Base-by-base conservation (phyloP, 2,113 vertebrate species). In the Toxostoma redivivum region DNA sequence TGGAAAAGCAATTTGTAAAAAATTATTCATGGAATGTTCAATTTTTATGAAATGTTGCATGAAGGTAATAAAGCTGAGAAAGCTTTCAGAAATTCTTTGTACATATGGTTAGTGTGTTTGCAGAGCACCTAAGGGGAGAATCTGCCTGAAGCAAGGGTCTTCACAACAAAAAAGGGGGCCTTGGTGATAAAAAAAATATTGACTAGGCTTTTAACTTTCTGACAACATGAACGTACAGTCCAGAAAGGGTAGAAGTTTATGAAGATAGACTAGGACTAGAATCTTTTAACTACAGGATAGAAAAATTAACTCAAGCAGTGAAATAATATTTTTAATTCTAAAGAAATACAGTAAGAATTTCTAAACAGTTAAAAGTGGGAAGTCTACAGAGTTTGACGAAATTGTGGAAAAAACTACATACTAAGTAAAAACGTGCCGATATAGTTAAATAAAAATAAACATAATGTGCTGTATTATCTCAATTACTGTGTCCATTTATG, bases 321-420 rank as follows among this genome's bases (percentile, higher is more conserved):
- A 88, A 90, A 94, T 33, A 94, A 20, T 71, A 86, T 53, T 90
- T 95, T 86, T 48, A 86, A 56, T 88, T 84, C 18, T 84, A 66
- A 84, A 66, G 40, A 86, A 88, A 79, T 42, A 30, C 7, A 12
- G 20, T 50, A 21, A 81, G 28, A 64, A 84, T 17, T 79, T 90
- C 60, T 78, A 90, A 88, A 51, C 25, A 81, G 12, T 70, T 67
- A 60, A 48, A 77, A 62, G 6, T 44, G 7, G 7, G 27, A 85
- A 53, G 18, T 24, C 28, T 27, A 64, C 23, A 79, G 57, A 67
- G 77, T 82, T 62, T 83, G 44, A 81, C 65, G 19, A 92, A 45
- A 35, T 61, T 61, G 21, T 54, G 22, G 30, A 3, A 18, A 50
- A 73, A 73, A 18, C 1, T 2, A 71, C 38, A 50, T 2, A 9